Conservation (phyloP, 2,113 vertebrate genomes). For the Tyrannus savana region DNA sequence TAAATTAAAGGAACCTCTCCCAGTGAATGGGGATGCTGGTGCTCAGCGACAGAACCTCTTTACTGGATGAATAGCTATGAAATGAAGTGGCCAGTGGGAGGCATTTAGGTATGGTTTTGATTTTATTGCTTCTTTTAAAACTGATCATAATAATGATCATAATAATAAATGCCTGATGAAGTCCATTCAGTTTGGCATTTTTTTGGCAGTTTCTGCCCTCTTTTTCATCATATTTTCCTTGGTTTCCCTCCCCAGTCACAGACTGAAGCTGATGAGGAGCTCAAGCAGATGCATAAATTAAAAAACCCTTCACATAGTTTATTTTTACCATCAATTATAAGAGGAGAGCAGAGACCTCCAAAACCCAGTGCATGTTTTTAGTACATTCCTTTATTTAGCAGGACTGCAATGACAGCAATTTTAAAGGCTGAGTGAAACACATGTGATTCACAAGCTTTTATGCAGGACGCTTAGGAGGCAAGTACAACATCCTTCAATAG, state of each 20-base stretch:
- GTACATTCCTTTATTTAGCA: background rate
- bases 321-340: background rate
- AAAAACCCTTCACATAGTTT: slow-evolving; percentile 20
- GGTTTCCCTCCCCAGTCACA: background rate
- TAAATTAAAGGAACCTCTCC: background rate
- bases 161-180: background rate
- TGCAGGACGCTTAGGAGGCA: background rate
- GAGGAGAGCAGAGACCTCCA: background rate
- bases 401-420: background rate
- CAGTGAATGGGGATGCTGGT: background rate
- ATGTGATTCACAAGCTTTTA: background rate
- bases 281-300: slow-evolving; percentile 9
- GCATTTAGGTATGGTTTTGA: background rate
- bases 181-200: background rate
- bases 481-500: background rate
- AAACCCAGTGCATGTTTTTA: background rate
- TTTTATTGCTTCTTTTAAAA: background rate
- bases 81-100: background rate
- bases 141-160: background rate
- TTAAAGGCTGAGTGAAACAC: background rate
- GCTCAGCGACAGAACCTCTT: background rate
- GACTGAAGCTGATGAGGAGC: background rate
- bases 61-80: background rate
- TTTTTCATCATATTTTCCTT: background rate
- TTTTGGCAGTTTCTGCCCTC: background rate